phyloP scores from a whole-genome alignment of 92 coral and sea anemone species.

The Blastomussa wellsi region DNA sequence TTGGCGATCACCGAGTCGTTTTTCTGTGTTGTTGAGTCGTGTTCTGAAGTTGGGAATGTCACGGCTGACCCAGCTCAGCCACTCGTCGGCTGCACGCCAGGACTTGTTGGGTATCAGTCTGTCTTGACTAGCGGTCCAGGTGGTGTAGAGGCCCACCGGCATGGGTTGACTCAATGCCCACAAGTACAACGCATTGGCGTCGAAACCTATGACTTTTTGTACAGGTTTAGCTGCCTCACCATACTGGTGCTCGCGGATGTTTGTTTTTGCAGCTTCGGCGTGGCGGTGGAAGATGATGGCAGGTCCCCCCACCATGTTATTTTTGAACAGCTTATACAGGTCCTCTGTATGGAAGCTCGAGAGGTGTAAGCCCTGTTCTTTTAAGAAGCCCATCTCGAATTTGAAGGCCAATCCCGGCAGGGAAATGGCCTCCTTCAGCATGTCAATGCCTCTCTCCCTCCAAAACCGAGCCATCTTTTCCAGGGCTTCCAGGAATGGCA shows the following conservation, averaged over 20 bases:
- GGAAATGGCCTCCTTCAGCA: background rate
- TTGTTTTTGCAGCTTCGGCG: too few relatives aligned
- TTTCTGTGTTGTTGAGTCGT: background rate
- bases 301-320: too few relatives aligned
- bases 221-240: background rate
- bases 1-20: background rate
- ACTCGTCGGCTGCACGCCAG: conserved; percentile 8
- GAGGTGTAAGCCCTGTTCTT: conserved; percentile 29
- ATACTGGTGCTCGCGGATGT: too few relatives aligned
- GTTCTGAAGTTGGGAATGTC: too few relatives aligned
- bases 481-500: conserved; percentile 45
- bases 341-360: background rate
- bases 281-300: too few relatives aligned
- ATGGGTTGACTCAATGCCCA: conserved; percentile 29
- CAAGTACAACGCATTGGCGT: conserved; percentile 39
- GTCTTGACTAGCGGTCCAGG: background rate
- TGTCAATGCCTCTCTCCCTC: conserved; percentile 9
- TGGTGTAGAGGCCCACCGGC: conserved; percentile 22
- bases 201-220: conserved; percentile 19
- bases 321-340: conserved; percentile 5
- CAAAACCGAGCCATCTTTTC: conserved; percentile 55
- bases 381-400: conserved; percentile 25
- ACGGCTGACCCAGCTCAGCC: conserved; percentile 33
- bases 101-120: background rate
- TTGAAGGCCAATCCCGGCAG: conserved; percentile 28